Evolutionary conservation across 2,113 vertebrate genomes (phyloP), one percentile per base, ranked within the genome.

Genomic region (Romanogobio albipinnatus): DNA sequence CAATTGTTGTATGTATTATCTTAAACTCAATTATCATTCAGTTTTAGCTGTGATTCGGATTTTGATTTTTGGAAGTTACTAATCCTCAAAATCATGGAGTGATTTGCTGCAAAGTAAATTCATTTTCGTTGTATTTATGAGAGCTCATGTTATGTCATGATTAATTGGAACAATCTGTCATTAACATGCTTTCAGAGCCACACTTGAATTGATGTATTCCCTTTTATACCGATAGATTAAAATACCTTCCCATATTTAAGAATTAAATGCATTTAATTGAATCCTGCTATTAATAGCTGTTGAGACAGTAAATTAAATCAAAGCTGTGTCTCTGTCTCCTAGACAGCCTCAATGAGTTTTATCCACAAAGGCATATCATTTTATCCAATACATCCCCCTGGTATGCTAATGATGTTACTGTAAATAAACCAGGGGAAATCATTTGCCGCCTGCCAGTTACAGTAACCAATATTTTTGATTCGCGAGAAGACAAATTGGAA

Each of bases 391-490:
- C 86, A 90, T 93, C 91, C 88, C 84, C 59, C 85, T 53, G 22
- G 77, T 89, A 90, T 91, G 90, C 89, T 90, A 92, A 92, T 91
- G 90, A 93, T 90, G 85, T 92, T 88, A 91, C 89, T 87, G 58
- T 29, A 88, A 88, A 88, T 70, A 82, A 90, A 87, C 92, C 90
- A 94, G 92, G 91, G 86, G 90, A 90, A 93, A 94, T 92, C 92
- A 92, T 92, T 95, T 94, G 93, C 94, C 88, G 89, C 86, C 86
- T 89, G 85, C 89, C 91, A 87, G 85, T 95, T 94, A 94, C 93
- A 93, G 94, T 93, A 93, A 94, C 89, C 94, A 91, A 93, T 94
- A 94, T 94, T 92, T 93, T 92, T 92, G 91, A 91, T 90, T 92
- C 90, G 91, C 87, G 91, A 86, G 92, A 91, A 92, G 91, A 94